These are phyloP conservation scores for Drosophila sordidula DNA, from an alignment of 2,888 invertebrate species.

Conservation along the genomic window DNA sequence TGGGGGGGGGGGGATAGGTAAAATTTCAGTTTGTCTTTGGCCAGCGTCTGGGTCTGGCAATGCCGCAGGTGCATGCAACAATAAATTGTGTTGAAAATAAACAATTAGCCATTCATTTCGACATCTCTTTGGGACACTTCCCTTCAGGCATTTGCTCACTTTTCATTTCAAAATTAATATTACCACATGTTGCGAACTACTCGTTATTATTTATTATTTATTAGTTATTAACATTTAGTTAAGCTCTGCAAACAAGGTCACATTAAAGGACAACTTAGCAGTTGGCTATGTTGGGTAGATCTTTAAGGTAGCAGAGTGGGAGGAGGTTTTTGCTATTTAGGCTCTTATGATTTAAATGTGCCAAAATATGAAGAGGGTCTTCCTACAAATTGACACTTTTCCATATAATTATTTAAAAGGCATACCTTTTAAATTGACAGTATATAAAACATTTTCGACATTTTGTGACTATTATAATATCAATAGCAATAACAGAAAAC, in stretches of 20 bases:
- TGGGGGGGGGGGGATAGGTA: background rate
- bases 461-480: too few species aligned
- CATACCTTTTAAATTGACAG: too few species aligned
- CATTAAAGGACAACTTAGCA: too few species aligned
- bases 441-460: too few species aligned
- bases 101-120: constrained; percentile 55
- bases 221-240: background rate
- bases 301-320: too few species aligned
- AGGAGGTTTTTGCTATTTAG: too few species aligned
- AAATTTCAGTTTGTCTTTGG: constrained; percentile 9
- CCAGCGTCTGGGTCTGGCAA: constrained; percentile 2
- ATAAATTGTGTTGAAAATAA: constrained; percentile 74
- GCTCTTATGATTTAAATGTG: too few species aligned
- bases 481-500: too few species aligned
- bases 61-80: constrained; percentile 71
- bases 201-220: background rate
- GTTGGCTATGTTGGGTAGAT: too few species aligned
- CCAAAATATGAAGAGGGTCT: too few species aligned
- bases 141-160: constrained; percentile 25
- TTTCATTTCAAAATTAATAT: constrained; percentile 20
- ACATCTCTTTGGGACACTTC: constrained; percentile 15
- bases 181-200: constrained; percentile 3
- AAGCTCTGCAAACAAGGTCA: constrained; percentile 1
- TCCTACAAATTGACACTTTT: too few species aligned
- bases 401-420: too few species aligned